Base-by-base conservation (phyloP, 2,113 vertebrate species). In the Planiliza haematocheilus region DNA sequence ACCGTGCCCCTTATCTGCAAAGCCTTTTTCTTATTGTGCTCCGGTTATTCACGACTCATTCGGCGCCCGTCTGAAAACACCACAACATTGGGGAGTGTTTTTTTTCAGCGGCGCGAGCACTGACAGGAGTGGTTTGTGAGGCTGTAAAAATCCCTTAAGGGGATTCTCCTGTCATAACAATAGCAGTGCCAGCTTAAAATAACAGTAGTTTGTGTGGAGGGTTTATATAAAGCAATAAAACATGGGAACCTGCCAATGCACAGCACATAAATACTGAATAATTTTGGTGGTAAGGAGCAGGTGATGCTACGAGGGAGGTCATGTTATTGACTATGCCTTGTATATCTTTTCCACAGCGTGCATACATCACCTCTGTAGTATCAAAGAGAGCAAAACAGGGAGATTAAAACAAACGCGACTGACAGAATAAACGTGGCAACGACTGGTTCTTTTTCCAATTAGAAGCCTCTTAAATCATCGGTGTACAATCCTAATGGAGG, bases 131-230 rank as follows among this genome's bases (percentile, higher is more conserved):
- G 62, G 84, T 83, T 88, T 52, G 81, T 61, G 81, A 88, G 81
- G 81, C 81, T 79, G 81, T 86, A 86, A 87, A 86, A 83, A 83
- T 83, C 83, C 84, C 88, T 87, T 78, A 41, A 83, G 88, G 88
- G 86, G 83, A 75, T 86, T 87, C 88, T 86, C 71, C 83, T 88
- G 86, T 90, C 88, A 84, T 86, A 87, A 86, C 83, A 89, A 77
- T 79, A 81, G 81, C 83, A 60, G 69, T 57, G 79, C 59, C 78
- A 71, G 86, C 83, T 88, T 83, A 85, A 86, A 91, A 83, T 86
- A 85, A 89, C 81, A 84, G 80, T 64, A 61, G 79, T 80, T 82
- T 85, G 79, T 78, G 80, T 77, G 82, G 67, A 69, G 69, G 83
- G 79, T 88, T 88, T 88, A 89, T 84, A 83, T 77, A 79, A 87